Evolutionary conservation across 2,888 invertebrate genomes (phyloP).

Genomic region (Autographa gamma): DNA sequence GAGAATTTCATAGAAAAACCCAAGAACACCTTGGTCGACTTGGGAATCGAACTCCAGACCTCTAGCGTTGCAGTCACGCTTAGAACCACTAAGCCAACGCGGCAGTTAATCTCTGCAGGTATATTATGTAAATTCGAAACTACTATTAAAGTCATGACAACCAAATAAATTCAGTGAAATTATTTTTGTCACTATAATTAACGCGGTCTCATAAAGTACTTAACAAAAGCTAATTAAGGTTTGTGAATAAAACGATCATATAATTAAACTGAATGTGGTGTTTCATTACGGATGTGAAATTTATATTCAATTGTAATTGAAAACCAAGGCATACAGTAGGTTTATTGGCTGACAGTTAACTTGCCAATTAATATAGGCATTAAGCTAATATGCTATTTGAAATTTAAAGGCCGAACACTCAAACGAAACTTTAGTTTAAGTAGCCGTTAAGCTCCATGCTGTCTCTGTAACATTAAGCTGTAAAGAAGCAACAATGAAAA

Average conservation of each 20-base stretch:
- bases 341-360: neutral
- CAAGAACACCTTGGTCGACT: too few relatives aligned
- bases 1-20: too few relatives aligned
- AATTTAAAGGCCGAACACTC: too few relatives aligned
- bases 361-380: neutral
- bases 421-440: neutral
- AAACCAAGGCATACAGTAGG: neutral
- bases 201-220: neutral
- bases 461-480: too few relatives aligned
- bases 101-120: conserved; percentile 16
- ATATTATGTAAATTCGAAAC: conserved; percentile 21
- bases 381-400: neutral
- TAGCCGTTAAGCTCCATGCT: neutral
- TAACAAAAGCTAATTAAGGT: neutral
- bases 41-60: too few relatives aligned
- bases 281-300: conserved; percentile 10
- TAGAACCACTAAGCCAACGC: too few relatives aligned
- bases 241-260: conserved; percentile 5
- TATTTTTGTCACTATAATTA: conserved; percentile 13
- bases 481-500: too few relatives aligned
- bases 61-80: too few relatives aligned
- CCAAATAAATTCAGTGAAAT: neutral
- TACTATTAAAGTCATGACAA: conserved; percentile 5
- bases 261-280: conserved; percentile 17
- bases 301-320: conserved; percentile 7